Conservation (phyloP, 2,888 invertebrate species). For the Parnassius orleans region DNA sequence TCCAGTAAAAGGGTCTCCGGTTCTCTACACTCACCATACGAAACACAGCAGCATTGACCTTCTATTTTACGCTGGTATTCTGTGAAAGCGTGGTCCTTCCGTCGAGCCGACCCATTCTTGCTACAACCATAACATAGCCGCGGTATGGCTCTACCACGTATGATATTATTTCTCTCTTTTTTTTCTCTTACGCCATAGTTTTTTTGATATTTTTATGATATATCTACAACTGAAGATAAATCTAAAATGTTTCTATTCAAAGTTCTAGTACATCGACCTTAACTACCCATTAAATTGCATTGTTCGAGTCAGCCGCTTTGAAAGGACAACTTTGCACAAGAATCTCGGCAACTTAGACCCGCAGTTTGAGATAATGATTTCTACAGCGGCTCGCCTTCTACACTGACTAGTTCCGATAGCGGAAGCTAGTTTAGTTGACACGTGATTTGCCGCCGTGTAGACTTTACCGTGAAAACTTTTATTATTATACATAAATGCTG, state of each 20-base stretch:
- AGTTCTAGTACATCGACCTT: constrained; percentile 2
- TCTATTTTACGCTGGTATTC: too few species aligned
- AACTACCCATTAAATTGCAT: constrained; percentile 12
- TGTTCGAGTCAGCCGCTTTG: constrained; percentile 9
- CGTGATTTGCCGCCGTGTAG: background rate
- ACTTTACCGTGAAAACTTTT: background rate
- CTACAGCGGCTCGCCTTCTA: constrained; percentile 20
- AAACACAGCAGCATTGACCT: too few species aligned
- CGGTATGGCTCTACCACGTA: too few species aligned
- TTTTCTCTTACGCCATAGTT: too few species aligned
- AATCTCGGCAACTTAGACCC: constrained; percentile 11
- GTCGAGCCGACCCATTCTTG: too few species aligned
- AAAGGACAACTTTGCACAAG: constrained; percentile 24
- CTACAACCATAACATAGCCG: too few species aligned
- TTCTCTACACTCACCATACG: too few species aligned
- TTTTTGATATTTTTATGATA: too few species aligned
- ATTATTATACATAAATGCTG: background rate
- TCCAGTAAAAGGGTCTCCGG: too few species aligned
- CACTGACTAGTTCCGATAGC: constrained; percentile 8
- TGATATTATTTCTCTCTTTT: too few species aligned
- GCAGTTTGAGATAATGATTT: constrained; percentile 21
- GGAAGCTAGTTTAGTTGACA: constrained; percentile 17
- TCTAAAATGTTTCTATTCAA: background rate
- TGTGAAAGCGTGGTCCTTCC: too few species aligned
- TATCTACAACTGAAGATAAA: background rate